A percentile compares a stretch with the other conserved stretches of the same genome.
phyloP scores from a whole-genome alignment of 2,797 vertebrate species.

The Pangasius djambal region DNA sequence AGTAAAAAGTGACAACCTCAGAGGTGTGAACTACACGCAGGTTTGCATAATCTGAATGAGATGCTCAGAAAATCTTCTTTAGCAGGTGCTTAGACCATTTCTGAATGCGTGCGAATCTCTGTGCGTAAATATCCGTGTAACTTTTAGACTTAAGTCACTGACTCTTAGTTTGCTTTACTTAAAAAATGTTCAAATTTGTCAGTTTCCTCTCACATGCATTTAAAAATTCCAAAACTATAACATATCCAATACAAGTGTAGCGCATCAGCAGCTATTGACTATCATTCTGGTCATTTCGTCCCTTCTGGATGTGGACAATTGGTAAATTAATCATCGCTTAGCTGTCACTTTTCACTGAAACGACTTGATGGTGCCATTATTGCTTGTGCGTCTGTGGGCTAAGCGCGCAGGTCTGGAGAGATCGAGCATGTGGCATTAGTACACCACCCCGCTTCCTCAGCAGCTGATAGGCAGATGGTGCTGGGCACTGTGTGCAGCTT shows the following conservation, averaged over 20 bases:
- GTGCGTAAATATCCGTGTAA: background rate
- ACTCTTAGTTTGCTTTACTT: too few species aligned
- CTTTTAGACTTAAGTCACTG: background rate
- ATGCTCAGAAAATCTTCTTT: background rate
- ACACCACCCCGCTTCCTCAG: conserved; percentile 89
- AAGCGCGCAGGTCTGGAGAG: conserved; percentile 57
- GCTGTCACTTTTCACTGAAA: conserved; percentile 88
- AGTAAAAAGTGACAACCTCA: background rate
- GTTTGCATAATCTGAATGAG: background rate
- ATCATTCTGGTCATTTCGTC: background rate
- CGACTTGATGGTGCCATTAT: conserved; percentile 90
- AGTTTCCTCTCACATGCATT: background rate
- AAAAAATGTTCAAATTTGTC: background rate
- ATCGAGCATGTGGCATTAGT: conserved; percentile 95
- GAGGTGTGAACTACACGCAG: background rate
- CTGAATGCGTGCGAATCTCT: background rate
- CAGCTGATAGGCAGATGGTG: conserved; percentile 99
- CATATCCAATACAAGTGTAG: conserved; percentile 11
- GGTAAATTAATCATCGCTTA: conserved; percentile 89
- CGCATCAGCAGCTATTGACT: background rate
- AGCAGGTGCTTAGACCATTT: background rate
- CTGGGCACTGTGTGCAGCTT: conserved; percentile 89
- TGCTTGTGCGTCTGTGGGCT: conserved; percentile 83
- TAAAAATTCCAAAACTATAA: background rate
- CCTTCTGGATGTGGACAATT: conserved; percentile 79